Conservation (phyloP, 2,888 invertebrate species). For the Apodemia duryi region DNA sequence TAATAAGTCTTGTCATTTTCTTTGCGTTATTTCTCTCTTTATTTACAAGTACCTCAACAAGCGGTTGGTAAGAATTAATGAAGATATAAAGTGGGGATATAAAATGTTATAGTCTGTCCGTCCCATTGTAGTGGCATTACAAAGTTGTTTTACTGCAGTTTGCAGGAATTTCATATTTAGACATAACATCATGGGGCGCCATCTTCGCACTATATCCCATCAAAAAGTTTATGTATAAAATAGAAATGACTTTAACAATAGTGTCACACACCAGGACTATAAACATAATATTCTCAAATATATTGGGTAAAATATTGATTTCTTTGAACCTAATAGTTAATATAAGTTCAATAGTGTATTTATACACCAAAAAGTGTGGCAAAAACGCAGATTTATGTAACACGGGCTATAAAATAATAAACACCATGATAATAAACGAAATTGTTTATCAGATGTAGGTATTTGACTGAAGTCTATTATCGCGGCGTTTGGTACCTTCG, state of each 20-base stretch:
- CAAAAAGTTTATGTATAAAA: background rate
- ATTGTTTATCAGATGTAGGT: too few species aligned
- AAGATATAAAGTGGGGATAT: background rate
- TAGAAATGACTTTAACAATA: background rate
- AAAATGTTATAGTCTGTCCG: slow-evolving; percentile 2
- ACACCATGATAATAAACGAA: too few species aligned
- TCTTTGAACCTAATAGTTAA: too few species aligned
- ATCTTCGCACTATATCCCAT: background rate
- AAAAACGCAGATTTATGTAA: too few species aligned
- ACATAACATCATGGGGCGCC: background rate
- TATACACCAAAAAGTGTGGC: too few species aligned
- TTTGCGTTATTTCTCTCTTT: too few species aligned
- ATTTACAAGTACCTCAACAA: background rate
- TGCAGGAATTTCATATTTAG: slow-evolving; percentile 8
- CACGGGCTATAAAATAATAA: too few species aligned
- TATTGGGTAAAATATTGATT: too few species aligned
- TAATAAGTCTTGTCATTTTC: too few species aligned
- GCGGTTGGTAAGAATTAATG: background rate
- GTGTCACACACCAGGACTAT: background rate
- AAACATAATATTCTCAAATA: background rate
- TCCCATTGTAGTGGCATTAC: background rate
- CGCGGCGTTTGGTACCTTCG: too few species aligned
- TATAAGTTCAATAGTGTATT: too few species aligned
- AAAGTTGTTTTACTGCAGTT: slow-evolving; percentile 14
- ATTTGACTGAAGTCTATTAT: too few species aligned